phyloP scores from a whole-genome alignment of 2,113 vertebrate genomes.

The Rostratula benghalensis region DNA sequence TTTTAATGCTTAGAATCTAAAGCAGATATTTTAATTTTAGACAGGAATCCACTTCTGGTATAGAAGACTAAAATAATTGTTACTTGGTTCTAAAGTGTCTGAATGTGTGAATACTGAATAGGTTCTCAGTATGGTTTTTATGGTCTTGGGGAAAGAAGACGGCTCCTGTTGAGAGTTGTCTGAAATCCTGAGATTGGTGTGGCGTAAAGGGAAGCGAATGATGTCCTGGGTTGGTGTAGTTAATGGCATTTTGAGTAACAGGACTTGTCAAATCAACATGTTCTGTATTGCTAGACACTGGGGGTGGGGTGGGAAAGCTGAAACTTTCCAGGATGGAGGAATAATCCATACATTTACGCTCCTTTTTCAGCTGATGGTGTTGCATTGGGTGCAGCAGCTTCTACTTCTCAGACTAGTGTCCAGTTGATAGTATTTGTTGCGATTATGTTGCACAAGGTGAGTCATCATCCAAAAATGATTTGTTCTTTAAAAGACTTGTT shows the following conservation, averaged over 20 bases:
- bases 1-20: neutral
- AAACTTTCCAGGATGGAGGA: neutral
- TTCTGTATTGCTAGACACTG: neutral
- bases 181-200: neutral
- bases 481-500: neutral
- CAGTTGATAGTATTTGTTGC: constrained; percentile 98
- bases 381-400: constrained; percentile 96
- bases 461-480: neutral
- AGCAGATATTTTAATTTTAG: neutral
- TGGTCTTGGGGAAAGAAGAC: neutral
- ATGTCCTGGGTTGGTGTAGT: neutral
- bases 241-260: neutral
- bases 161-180: neutral
- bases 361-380: constrained; percentile 89
- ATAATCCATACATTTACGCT: neutral
- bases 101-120: neutral
- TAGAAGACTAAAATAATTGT: neutral
- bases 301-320: neutral
- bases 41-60: neutral
- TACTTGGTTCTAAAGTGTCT: neutral
- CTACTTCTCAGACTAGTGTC: constrained; percentile 96
- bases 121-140: neutral
- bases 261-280: neutral
- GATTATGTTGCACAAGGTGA: constrained; percentile 99
- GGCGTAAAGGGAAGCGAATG: neutral